Base-by-base conservation (phyloP, 2,888 invertebrate genomes). In the Eilema sororculum region DNA sequence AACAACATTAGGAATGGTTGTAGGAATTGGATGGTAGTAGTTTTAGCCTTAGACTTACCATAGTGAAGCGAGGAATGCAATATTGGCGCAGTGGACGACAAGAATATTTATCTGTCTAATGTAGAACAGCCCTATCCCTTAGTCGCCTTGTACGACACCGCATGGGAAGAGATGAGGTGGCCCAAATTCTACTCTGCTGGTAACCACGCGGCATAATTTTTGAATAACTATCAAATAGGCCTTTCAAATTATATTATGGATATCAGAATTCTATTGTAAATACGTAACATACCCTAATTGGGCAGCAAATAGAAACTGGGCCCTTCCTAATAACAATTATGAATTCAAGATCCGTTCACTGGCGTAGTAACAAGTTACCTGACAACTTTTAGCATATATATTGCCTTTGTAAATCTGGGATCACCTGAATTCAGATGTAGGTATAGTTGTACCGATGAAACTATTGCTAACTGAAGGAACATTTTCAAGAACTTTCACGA, bases 261-360 rank as follows among this genome's bases (percentile, higher is more conserved):
- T 30, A 60, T 60, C 59, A 25, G 41, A 25, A 28, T 22, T 5
- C 28, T 24, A 16, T 60, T 22, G 12, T 22, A 52, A 59, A 64
- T 68, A 12, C 20, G 46, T 59, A 58, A 63, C 58, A 46, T 33
- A 57, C 46, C n/a, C 33, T 66, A 68, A 77, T 78, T 72, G 67
- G 64, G 69, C 78, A 63, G 70, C 67, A 74, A 80, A 77, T 69
- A 69, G 46, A 65, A 65, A 65, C 68, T 33, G 68, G 62, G 68
- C 69, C 68, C 74, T 25, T 10, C 56, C 41, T 60, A 64, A 67
- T 73, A 76, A 76, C 76, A 70, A 78, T 79, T 75, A 76, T 73
- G 68, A 72, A 79, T 78, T 78, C 73, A 69, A 73, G 67, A 77
- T 75, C 61, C 69, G 73, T 63, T 24, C 72, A 58, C 28, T 52